phyloP scores from a whole-genome alignment of 2,797 vertebrate genomes.

The Pangasius sanitwongsei region DNA sequence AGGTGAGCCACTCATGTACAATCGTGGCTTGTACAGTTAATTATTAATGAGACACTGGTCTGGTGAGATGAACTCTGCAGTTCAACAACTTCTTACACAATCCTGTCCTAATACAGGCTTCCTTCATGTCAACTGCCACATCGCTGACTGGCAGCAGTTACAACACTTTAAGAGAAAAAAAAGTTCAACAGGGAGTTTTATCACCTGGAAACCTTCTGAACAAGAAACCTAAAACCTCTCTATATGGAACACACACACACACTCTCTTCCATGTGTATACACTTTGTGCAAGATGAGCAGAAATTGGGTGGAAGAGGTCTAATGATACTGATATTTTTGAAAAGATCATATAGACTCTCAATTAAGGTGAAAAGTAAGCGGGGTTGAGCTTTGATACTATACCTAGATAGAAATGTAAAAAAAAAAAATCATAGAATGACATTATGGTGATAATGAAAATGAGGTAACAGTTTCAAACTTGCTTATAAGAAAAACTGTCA shows the following conservation, averaged over 20 bases:
- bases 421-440: background rate
- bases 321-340: background rate
- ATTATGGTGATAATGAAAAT: background rate
- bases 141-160: slow-evolving; percentile 10
- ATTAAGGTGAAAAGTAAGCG: background rate
- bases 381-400: background rate
- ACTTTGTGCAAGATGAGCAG: background rate
- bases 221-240: slow-evolving; percentile 13
- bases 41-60: slow-evolving; percentile 52
- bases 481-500: background rate
- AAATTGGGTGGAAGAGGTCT: background rate
- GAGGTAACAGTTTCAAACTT: background rate
- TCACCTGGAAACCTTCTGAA: slow-evolving; percentile 16
- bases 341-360: background rate
- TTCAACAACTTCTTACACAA: slow-evolving; percentile 40
- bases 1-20: slow-evolving; percentile 31
- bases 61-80: slow-evolving; percentile 34
- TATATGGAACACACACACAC: slow-evolving; percentile 22
- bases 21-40: slow-evolving; percentile 45
- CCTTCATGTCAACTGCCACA: slow-evolving; percentile 12
- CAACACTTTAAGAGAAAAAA: background rate
- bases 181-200: slow-evolving; percentile 10
- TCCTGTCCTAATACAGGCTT: slow-evolving; percentile 27
- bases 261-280: slow-evolving; percentile 1
- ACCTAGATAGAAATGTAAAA: background rate